A percentile compares a stretch with the other conserved stretches of the same genome.
Evolutionary conservation across 1,140 invertebrate species (phyloP).

Genomic region (Neodiprion fabricii): DNA sequence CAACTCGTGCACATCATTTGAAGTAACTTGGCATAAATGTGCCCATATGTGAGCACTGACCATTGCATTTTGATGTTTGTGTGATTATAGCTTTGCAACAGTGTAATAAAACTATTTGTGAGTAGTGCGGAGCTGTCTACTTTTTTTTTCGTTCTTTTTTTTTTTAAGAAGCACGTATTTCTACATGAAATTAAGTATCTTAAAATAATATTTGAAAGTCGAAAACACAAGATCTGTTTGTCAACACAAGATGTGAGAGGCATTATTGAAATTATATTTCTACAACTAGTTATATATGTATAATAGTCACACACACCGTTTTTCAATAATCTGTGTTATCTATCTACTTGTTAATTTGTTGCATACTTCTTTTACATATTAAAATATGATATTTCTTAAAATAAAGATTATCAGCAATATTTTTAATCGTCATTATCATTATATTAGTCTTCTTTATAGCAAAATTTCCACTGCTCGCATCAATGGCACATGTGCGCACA

Average conservation of each 20-base stretch:
- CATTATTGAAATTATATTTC: conserved; percentile 32
- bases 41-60: too few relatives aligned
- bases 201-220: too few relatives aligned
- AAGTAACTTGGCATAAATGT: too few relatives aligned
- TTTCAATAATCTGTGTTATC: conserved; percentile 34
- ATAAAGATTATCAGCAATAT: conserved; percentile 49
- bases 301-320: conserved; percentile 42
- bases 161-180: too few relatives aligned
- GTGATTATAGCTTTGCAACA: too few relatives aligned
- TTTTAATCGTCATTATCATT: conserved; percentile 41
- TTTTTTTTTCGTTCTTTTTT: too few relatives aligned
- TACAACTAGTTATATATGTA: conserved; percentile 30
- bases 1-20: too few relatives aligned
- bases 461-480: conserved; percentile 42
- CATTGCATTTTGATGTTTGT: too few relatives aligned
- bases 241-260: conserved; percentile 14
- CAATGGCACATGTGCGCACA: conserved; percentile 34
- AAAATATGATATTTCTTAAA: conserved; percentile 56
- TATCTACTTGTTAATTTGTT: conserved; percentile 47
- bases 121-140: too few relatives aligned
- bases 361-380: conserved; percentile 53
- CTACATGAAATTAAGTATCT: too few relatives aligned
- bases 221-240: too few relatives aligned
- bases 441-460: conserved; percentile 54
- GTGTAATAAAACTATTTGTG: too few relatives aligned